Base-by-base conservation (phyloP, 2,113 vertebrate species). In the Canis aureus region DNA sequence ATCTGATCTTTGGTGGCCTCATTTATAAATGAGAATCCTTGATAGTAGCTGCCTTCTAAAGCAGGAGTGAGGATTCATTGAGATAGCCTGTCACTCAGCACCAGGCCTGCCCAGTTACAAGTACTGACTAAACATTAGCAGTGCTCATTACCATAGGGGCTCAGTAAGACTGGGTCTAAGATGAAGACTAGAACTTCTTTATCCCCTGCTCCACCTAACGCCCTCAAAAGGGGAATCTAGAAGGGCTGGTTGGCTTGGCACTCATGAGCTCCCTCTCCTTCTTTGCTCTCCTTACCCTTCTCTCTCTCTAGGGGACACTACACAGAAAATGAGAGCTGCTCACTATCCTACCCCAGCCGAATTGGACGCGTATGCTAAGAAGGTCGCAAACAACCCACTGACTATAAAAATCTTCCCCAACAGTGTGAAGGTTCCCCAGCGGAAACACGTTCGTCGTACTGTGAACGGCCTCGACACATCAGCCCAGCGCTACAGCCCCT, bases 341-440 rank as follows among this genome's bases (percentile, higher is more conserved):
- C 99, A 99, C 99, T 99, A 99, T 99, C 99, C 99, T 98, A 99
- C 99, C 99, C 99, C 99, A 99, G 99, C 99, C 98, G 99, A 99
- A 99, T 99, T 99, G 99, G 99, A 99, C 98, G 99, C 99, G 95
- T 99, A 99, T 99, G 99, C 99, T 99, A 99, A 99, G 99, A 99
- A 99, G 99, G 99, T 99, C 98, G 99, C 99, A 99, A 99, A 99
- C 99, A 99, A 99, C 98, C 99, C 99, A 95, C 99, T 99, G 99
- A 99, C 99, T 98, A 99, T 99, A 98, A 99, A 99, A 99, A 99
- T 99, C 98, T 99, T 99, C 90, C 99, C 99, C 97, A 99, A 99
- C 99, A 99, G 99, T 96, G 99, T 99, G 98, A 99, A 99, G 98
- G 99, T 99, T 98, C 99, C 99, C 97, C 99, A 99, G 99, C 98